These are phyloP conservation scores for Uropsilus gracilis DNA, from an alignment of 2,113 vertebrate species.

Conservation along the genomic window DNA sequence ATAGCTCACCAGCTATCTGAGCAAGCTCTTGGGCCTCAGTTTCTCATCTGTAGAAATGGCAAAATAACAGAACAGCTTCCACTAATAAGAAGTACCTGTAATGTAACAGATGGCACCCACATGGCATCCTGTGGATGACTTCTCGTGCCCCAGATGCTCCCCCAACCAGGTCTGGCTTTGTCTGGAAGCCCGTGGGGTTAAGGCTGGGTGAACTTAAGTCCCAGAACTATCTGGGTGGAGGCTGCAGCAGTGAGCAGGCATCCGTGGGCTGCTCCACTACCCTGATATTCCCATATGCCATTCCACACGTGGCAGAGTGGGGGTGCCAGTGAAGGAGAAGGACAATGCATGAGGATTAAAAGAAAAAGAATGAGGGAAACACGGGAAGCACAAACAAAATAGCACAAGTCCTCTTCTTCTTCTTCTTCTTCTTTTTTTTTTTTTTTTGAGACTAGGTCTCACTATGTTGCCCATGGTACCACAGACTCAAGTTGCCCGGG, in stretches of 20 bases:
- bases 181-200: neutral
- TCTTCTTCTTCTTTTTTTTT: too few species aligned
- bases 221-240: neutral
- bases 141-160: neutral
- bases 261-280: neutral
- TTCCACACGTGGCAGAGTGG: too few species aligned
- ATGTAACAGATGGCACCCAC: accelerated
- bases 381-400: neutral
- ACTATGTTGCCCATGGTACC: too few species aligned
- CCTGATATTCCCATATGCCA: too few species aligned
- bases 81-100: neutral
- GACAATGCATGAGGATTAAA: neutral
- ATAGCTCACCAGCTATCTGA: neutral
- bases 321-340: neutral
- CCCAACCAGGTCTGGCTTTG: neutral
- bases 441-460: too few species aligned
- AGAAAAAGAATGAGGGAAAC: neutral
- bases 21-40: too few species aligned
- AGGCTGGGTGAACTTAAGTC: neutral
- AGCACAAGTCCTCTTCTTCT: neutral
- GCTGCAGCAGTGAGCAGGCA: accelerated
- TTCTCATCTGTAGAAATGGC: neutral
- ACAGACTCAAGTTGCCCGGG: too few species aligned
- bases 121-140: accelerated
- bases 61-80: neutral